Conservation (phyloP, 30 jellyfish, hydroid and myxozoan species). For the Sanderia malayensis region DNA sequence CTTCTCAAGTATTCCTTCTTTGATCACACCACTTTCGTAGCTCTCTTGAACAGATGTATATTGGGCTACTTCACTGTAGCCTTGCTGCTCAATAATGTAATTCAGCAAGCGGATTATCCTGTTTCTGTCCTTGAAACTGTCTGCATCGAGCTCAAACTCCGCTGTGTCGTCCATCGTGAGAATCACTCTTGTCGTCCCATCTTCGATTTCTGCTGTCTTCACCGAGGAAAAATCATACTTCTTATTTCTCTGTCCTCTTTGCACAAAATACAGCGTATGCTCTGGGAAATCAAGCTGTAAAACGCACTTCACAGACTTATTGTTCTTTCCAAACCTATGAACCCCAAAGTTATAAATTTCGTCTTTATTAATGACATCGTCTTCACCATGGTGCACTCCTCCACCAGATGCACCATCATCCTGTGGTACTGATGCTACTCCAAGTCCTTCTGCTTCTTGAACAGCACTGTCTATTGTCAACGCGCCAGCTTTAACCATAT, state of each 20-base stretch:
- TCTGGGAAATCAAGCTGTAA: constrained; percentile 89
- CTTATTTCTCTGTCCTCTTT: constrained; percentile 66
- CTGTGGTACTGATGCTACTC: constrained; percentile 80
- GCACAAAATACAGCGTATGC: constrained; percentile 62
- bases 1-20: constrained; percentile 80
- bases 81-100: constrained; percentile 60
- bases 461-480: constrained; percentile 82
- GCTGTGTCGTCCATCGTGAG: constrained; percentile 64
- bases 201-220: constrained; percentile 74
- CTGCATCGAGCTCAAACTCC: constrained; percentile 86
- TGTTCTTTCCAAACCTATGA: constrained; percentile 51
- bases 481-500: constrained; percentile 89
- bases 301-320: constrained; percentile 72
- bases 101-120: constrained; percentile 60
- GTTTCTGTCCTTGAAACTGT: constrained; percentile 70
- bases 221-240: constrained; percentile 51
- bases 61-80: constrained; percentile 47
- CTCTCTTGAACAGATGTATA: constrained; percentile 21
- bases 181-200: constrained; percentile 73
- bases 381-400: constrained; percentile 11
- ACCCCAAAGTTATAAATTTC: constrained; percentile 86
- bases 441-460: constrained; percentile 75
- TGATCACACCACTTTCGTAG: constrained; percentile 31
- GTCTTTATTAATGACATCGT: constrained; percentile 18
- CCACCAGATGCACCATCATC: too few relatives aligned